These are phyloP conservation scores for Lytechinus pictus DNA, from an alignment of 35 echinoderm and acorn worm genomes.

Conservation along the genomic window DNA sequence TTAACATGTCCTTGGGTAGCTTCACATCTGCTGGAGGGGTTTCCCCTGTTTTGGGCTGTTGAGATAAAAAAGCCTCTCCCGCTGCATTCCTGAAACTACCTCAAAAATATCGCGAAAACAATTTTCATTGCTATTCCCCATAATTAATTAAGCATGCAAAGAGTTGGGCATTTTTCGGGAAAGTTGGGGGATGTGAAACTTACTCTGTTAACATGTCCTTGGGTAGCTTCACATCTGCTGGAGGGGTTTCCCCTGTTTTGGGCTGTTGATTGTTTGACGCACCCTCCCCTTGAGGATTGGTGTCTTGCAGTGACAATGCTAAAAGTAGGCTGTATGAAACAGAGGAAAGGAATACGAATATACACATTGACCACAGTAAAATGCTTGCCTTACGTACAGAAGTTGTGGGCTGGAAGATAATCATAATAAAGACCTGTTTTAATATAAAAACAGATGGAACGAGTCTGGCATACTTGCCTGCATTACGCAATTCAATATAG, in stretches of 20 bases:
- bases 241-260: conserved; percentile 1
- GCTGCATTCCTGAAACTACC: too few species aligned
- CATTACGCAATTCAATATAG: too few species aligned
- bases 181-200: not conserved
- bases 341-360: not conserved
- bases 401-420: too few species aligned
- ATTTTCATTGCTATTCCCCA: too few species aligned
- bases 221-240: not conserved
- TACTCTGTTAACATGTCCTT: conserved; percentile 59
- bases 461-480: too few species aligned
- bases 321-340: conserved; percentile 73
- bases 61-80: not conserved
- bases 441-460: too few species aligned
- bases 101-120: too few species aligned
- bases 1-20: conserved; percentile 21
- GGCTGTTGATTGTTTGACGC: conserved; percentile 45
- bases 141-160: too few species aligned
- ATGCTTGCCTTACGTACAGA: too few species aligned
- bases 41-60: conserved; percentile 41
- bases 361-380: too few species aligned
- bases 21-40: not conserved
- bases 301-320: conserved; percentile 87
- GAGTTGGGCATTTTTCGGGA: too few species aligned
- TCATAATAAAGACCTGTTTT: too few species aligned
- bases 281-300: conserved; percentile 56